Evolutionary conservation across 2,888 invertebrate genomes (phyloP).

Genomic region (Andrena dorsata): DNA sequence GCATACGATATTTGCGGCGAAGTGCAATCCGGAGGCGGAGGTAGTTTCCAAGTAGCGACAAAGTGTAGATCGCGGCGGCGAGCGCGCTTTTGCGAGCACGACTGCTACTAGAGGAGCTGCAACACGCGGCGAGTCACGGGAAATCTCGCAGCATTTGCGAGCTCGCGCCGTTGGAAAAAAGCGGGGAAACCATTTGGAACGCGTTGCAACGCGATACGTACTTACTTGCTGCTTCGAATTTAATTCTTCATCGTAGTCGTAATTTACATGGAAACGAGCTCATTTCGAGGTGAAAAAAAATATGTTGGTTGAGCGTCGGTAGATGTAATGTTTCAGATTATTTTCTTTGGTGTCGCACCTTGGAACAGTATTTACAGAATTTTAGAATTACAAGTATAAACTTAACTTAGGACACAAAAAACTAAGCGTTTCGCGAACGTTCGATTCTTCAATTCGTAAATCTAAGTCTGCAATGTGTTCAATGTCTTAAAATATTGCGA

Average conservation of each 20-base stretch:
- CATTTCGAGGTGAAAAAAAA: background rate
- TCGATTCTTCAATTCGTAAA: too few species aligned
- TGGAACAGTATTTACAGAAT: too few species aligned
- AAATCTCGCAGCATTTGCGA: conserved; percentile 13
- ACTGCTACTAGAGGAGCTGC: conserved; percentile 16
- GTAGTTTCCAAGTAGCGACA: conserved; percentile 70
- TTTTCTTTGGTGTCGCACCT: too few species aligned
- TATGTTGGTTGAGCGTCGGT: background rate
- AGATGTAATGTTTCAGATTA: background rate
- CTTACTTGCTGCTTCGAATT: background rate
- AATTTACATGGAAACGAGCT: background rate
- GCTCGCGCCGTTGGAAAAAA: conserved; percentile 25
- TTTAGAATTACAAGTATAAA: too few species aligned
- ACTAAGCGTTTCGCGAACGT: too few species aligned
- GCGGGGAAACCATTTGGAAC: conserved; percentile 22
- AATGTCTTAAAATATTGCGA: too few species aligned
- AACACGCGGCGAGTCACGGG: background rate
- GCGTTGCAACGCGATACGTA: background rate
- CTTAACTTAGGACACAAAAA: too few species aligned
- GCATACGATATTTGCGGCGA: conserved; percentile 62
- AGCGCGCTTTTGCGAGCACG: conserved; percentile 45
- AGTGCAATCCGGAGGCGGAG: conserved; percentile 68
- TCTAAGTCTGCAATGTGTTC: too few species aligned
- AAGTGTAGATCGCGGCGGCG: conserved; percentile 60
- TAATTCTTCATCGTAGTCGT: background rate